Evolutionary conservation across 1,140 invertebrate genomes (phyloP).

Genomic region (Melanaphis sacchari): DNA sequence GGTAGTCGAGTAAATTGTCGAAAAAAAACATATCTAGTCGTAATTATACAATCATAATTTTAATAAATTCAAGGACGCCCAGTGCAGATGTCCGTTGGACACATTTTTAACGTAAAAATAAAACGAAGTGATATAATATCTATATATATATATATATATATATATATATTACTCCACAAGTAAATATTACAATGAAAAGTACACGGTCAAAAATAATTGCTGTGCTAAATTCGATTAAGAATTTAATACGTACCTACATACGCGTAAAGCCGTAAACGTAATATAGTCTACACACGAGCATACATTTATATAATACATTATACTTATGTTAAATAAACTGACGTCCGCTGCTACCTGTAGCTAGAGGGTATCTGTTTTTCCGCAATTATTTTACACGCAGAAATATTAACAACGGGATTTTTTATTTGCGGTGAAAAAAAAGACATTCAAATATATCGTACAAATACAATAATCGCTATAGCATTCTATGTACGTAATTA

Average conservation of each 20-base stretch:
- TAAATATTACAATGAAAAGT: background rate
- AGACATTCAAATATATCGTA: background rate
- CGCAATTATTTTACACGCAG: background rate
- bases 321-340: background rate
- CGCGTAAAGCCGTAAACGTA: background rate
- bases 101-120: constrained; percentile 11
- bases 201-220: background rate
- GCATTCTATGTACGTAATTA: background rate
- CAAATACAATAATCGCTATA: background rate
- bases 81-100: background rate
- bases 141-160: background rate
- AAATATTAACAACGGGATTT: background rate
- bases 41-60: background rate
- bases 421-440: background rate
- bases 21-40: background rate
- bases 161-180: background rate
- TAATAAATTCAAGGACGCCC: constrained; percentile 48
- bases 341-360: background rate
- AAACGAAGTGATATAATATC: background rate
- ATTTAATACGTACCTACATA: background rate
- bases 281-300: background rate
- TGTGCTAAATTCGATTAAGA: background rate
- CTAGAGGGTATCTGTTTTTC: background rate
- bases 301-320: background rate
- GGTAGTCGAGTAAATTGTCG: background rate